Percentiles rank a stretch among this genome's conserved stretches.
Evolutionary conservation across 1,140 invertebrate genomes (phyloP).

Genomic region (Trachymyrmex cornetzi): DNA sequence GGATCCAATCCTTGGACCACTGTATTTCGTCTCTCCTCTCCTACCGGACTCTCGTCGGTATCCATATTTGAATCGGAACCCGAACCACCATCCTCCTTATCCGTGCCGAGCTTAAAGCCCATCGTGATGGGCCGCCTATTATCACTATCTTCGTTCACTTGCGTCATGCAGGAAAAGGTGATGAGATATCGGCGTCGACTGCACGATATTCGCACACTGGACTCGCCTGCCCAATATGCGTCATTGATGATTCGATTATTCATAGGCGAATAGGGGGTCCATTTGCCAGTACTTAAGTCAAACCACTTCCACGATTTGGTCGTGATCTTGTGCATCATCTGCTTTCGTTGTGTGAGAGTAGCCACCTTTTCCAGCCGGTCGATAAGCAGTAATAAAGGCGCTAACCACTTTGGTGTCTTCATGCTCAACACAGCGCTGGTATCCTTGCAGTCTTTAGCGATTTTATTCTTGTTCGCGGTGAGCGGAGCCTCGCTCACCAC

Average conservation of each 20-base stretch:
- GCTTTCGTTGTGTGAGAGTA: slow-evolving; percentile 90
- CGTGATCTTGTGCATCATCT: slow-evolving; percentile 90
- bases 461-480: slow-evolving; percentile 79
- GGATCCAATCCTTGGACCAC: slow-evolving; percentile 84
- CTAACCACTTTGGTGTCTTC: slow-evolving; percentile 93
- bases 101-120: slow-evolving; percentile 86
- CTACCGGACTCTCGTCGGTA: slow-evolving; percentile 79
- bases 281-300: slow-evolving; percentile 93
- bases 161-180: slow-evolving; percentile 94
- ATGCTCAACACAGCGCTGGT: slow-evolving; percentile 65
- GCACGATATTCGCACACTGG: slow-evolving; percentile 91
- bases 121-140: slow-evolving; percentile 94
- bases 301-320: slow-evolving; percentile 94
- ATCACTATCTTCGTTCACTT: slow-evolving; percentile 94
- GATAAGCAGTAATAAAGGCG: slow-evolving; percentile 92
- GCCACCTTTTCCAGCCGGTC: slow-evolving; percentile 94
- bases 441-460: slow-evolving; percentile 80
- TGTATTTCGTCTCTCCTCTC: slow-evolving; percentile 80
- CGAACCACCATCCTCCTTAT: slow-evolving; percentile 81
- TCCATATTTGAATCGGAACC: slow-evolving; percentile 84
- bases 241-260: slow-evolving; percentile 95
- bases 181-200: slow-evolving; percentile 93
- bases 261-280: slow-evolving; percentile 91
- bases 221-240: slow-evolving; percentile 93
- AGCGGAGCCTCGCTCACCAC: slow-evolving; percentile 84